These are phyloP conservation scores for Clarias magur DNA, from an alignment of 2,113 vertebrate genomes.

Conservation along the genomic window DNA sequence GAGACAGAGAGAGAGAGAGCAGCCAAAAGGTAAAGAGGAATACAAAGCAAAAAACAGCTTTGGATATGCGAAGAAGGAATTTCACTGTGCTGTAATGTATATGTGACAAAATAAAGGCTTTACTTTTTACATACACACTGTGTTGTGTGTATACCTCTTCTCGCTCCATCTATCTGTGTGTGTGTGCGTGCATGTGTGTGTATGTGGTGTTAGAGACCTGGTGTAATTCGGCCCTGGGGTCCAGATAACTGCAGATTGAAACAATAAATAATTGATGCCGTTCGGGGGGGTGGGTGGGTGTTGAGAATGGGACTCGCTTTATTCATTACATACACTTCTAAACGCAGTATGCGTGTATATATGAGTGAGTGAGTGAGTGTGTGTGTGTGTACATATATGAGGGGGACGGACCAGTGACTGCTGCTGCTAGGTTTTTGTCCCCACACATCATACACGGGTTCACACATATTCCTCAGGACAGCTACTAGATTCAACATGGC, in stretches of 20 bases:
- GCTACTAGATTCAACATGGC: neutral
- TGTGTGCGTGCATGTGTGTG: neutral
- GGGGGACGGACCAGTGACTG: neutral
- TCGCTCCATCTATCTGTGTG: slow-evolving; percentile 29
- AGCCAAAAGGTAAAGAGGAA: neutral
- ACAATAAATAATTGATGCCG: slow-evolving; percentile 54
- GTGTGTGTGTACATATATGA: neutral
- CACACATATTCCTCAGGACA: neutral
- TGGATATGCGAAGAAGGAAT: too few relatives aligned
- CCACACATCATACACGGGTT: neutral
- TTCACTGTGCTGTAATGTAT: too few relatives aligned
- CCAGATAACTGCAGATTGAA: slow-evolving; percentile 48
- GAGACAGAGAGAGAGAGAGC: neutral
- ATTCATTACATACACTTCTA: neutral
- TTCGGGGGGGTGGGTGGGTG: slow-evolving; percentile 10
- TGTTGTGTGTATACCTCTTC: neutral
- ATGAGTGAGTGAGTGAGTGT: too few relatives aligned
- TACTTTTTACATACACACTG: too few relatives aligned
- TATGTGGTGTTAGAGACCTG: neutral
- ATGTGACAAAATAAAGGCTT: too few relatives aligned
- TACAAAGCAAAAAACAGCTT: too few relatives aligned
- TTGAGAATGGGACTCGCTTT: neutral
- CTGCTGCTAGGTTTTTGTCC: neutral
- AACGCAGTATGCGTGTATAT: neutral
- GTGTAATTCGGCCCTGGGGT: slow-evolving; percentile 39